Conservation (phyloP, 2,113 vertebrate genomes). For the Hemicordylus capensis region DNA sequence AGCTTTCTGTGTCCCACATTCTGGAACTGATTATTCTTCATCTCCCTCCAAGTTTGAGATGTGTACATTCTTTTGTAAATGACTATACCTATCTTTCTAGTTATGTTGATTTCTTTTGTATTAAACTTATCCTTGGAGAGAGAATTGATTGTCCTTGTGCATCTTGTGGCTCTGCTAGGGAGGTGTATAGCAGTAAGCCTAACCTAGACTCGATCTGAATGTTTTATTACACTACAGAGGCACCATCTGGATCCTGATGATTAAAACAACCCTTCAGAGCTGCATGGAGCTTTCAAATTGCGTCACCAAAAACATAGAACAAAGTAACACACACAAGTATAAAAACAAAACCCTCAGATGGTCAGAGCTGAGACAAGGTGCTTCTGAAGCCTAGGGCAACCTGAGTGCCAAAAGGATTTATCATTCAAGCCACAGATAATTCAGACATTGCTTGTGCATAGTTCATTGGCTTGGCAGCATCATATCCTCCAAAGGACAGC, state of each 20-base stretch:
- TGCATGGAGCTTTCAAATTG: slow-evolving; percentile 11
- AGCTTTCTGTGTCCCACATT: background rate
- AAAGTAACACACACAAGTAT: slow-evolving; percentile 2
- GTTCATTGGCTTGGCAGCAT: slow-evolving; percentile 11
- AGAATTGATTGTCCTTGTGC: background rate
- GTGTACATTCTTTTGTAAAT: background rate
- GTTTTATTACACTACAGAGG: slow-evolving; percentile 5
- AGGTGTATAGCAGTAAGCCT: slow-evolving; percentile 18
- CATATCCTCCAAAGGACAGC: slow-evolving; percentile 38
- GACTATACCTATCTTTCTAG: background rate
- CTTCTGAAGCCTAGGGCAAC: slow-evolving; percentile 22
- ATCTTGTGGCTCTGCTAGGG: background rate
- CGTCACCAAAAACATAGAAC: background rate
- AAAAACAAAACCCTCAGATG: background rate
- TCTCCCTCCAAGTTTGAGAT: background rate
- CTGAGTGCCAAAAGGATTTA: slow-evolving; percentile 8
- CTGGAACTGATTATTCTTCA: background rate
- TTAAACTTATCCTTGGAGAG: background rate
- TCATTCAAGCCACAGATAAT: slow-evolving; percentile 20
- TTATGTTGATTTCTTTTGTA: background rate
- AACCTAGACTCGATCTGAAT: slow-evolving; percentile 16
- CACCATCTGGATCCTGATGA: slow-evolving; percentile 18
- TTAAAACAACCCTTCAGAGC: slow-evolving; percentile 9
- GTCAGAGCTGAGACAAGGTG: background rate
- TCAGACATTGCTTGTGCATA: slow-evolving; percentile 16